Evolutionary conservation across 2,797 vertebrate genomes (phyloP).

Genomic region (Fistularia tabacaria): DNA sequence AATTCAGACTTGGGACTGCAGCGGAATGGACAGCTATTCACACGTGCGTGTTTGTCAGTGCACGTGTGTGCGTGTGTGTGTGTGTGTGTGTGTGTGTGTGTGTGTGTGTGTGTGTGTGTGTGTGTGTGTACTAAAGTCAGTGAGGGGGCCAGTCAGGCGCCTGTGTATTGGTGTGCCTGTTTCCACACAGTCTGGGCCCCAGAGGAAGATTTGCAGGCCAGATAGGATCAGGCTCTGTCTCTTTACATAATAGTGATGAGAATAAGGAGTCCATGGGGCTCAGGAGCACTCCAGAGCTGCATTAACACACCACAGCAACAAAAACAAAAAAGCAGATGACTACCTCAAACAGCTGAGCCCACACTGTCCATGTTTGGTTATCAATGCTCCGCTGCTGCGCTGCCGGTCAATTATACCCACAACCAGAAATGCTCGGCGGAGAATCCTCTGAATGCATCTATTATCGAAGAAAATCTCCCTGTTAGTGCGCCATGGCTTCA

Average conservation of each 20-base stretch:
- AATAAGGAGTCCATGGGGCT: slow-evolving; percentile 69
- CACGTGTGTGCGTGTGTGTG: too few relatives aligned
- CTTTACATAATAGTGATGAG: slow-evolving; percentile 78
- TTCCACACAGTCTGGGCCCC: slow-evolving; percentile 70
- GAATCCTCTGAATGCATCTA: slow-evolving; percentile 26
- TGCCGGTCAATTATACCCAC: slow-evolving; percentile 41
- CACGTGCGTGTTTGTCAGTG: too few relatives aligned
- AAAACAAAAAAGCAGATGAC: slow-evolving; percentile 48
- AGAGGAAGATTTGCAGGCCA: slow-evolving; percentile 74
- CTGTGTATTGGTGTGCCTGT: slow-evolving; percentile 63
- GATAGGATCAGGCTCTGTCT: slow-evolving; percentile 77
- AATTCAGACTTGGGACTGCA: background rate
- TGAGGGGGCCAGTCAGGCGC: slow-evolving; percentile 57
- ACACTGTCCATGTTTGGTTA: slow-evolving; percentile 52
- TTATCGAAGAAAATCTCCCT: slow-evolving; percentile 29
- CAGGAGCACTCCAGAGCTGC: slow-evolving; percentile 71
- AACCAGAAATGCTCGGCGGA: slow-evolving; percentile 24
- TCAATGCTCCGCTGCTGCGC: slow-evolving; percentile 36
- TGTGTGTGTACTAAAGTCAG: slow-evolving; percentile 36
- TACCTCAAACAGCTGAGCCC: slow-evolving; percentile 66
- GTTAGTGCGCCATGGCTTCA: background rate
- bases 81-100: slow-evolving; percentile 60
- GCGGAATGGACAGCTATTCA: too few relatives aligned
- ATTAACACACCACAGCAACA: slow-evolving; percentile 65
- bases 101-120: slow-evolving; percentile 6